A percentile compares a stretch with the other conserved stretches of the same genome.
Conservation (phyloP, 2,113 vertebrate genomes). For the Colius striatus region DNA sequence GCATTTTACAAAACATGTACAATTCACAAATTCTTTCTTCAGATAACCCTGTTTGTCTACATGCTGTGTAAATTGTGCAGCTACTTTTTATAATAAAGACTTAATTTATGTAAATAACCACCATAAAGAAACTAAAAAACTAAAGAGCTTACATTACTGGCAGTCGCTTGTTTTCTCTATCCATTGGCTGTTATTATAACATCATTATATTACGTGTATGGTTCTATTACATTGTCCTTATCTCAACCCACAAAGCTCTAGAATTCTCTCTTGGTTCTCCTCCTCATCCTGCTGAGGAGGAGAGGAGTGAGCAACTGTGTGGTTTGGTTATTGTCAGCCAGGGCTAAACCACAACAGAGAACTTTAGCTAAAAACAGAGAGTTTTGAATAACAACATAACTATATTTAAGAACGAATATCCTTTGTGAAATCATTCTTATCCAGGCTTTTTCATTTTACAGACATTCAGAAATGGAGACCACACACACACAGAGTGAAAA, state of each 20-base stretch:
- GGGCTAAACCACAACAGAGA: not conserved
- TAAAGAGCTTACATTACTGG: not conserved
- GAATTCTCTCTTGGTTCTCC: too few species aligned
- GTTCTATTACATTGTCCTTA: too few species aligned
- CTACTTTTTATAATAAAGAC: not conserved
- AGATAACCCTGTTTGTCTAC: not conserved
- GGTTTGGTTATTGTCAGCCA: too few species aligned
- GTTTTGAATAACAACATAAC: not conserved
- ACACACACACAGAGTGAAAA: not conserved
- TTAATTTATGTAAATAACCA: not conserved
- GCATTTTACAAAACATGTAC: not conserved
- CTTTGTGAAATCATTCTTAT: not conserved
- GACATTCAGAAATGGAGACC: not conserved
- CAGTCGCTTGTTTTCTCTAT: too few species aligned
- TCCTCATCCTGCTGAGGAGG: too few species aligned
- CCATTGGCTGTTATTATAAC: too few species aligned
- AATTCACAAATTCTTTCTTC: fast-evolving
- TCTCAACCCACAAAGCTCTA: too few species aligned
- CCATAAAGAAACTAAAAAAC: not conserved
- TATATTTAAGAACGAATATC: not conserved
- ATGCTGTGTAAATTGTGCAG: not conserved
- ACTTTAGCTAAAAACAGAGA: not conserved
- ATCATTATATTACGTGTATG: too few species aligned
- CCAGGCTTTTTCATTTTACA: not conserved
- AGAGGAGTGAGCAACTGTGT: too few species aligned